phyloP scores from a whole-genome alignment of 1,140 invertebrate species.

The Anastrepha obliqua region DNA sequence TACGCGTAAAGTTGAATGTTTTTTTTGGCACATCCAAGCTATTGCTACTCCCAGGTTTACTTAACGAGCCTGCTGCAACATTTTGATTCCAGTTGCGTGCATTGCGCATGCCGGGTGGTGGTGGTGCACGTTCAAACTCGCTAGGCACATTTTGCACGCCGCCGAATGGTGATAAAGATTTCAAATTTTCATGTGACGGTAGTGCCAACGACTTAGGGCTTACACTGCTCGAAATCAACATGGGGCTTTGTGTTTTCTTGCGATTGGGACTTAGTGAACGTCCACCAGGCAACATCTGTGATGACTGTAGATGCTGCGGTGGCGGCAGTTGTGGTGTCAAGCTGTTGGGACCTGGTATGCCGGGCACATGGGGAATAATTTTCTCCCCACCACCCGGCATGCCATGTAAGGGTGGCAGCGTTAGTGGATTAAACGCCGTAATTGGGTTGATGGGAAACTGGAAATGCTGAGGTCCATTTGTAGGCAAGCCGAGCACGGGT shows the following conservation, averaged over 20 bases:
- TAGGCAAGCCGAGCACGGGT: constrained; percentile 57
- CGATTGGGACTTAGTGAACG: constrained; percentile 64
- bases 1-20: constrained; percentile 69
- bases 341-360: constrained; percentile 88
- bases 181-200: constrained; percentile 33
- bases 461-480: constrained; percentile 75
- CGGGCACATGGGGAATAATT: constrained; percentile 87
- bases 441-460: constrained; percentile 80
- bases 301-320: constrained; percentile 62
- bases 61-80: background rate
- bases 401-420: constrained; percentile 71
- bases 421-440: constrained; percentile 84
- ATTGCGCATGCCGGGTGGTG: constrained; percentile 65
- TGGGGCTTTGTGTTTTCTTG: constrained; percentile 62
- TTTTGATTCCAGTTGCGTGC: constrained; percentile 64
- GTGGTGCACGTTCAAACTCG: constrained; percentile 69
- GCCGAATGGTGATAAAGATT: constrained; percentile 67
- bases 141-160: constrained; percentile 70
- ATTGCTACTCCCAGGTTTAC: constrained; percentile 52
- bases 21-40: constrained; percentile 58
- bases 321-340: constrained; percentile 74
- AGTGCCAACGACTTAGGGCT: background rate
- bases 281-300: constrained; percentile 47
- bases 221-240: background rate
- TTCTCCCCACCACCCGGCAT: constrained; percentile 83